These are phyloP conservation scores for Ricordea florida DNA, from an alignment of 92 coral and sea anemone genomes.

Conservation along the genomic window DNA sequence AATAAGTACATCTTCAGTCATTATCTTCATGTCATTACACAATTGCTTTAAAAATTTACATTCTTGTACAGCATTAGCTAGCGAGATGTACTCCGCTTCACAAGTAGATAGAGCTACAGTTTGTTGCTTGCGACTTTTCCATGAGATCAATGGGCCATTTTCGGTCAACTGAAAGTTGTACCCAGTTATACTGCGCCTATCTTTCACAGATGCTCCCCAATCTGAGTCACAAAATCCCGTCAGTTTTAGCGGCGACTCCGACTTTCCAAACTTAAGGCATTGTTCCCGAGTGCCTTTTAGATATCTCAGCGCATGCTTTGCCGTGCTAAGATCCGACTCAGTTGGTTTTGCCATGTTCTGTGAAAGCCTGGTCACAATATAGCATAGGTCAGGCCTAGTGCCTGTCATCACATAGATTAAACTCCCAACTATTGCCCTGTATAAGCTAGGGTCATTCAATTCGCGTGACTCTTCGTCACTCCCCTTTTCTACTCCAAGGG, in stretches of 20 bases:
- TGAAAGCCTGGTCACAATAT: slow-evolving; percentile 43
- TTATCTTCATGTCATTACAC: not conserved
- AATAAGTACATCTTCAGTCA: not conserved
- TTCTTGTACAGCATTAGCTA: slow-evolving; percentile 11
- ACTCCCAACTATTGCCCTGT: slow-evolving; percentile 49
- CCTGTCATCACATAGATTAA: slow-evolving; percentile 57
- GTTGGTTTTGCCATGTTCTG: slow-evolving; percentile 50
- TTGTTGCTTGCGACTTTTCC: slow-evolving; percentile 37
- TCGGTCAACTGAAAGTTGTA: slow-evolving; percentile 18
- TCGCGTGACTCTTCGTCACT: not conserved
- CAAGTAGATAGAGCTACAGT: slow-evolving; percentile 38
- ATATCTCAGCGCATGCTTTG: slow-evolving; percentile 43
- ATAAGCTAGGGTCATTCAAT: slow-evolving; percentile 35
- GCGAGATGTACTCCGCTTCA: slow-evolving; percentile 58
- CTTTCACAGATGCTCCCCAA: slow-evolving; percentile 51
- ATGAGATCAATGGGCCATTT: slow-evolving; percentile 24
- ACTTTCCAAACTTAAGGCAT: slow-evolving; percentile 34
- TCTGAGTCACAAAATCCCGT: slow-evolving; percentile 47
- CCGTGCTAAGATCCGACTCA: slow-evolving; percentile 14
- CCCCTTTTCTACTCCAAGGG: slow-evolving; percentile 41
- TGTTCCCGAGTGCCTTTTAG: slow-evolving; percentile 37
- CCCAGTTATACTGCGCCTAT: slow-evolving; percentile 51
- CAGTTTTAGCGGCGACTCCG: slow-evolving; percentile 13
- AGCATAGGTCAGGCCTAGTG: slow-evolving; percentile 54
- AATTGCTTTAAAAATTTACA: not conserved